Evolutionary conservation across 2,888 invertebrate species (phyloP).

Genomic region (Coenonympha glycerion): DNA sequence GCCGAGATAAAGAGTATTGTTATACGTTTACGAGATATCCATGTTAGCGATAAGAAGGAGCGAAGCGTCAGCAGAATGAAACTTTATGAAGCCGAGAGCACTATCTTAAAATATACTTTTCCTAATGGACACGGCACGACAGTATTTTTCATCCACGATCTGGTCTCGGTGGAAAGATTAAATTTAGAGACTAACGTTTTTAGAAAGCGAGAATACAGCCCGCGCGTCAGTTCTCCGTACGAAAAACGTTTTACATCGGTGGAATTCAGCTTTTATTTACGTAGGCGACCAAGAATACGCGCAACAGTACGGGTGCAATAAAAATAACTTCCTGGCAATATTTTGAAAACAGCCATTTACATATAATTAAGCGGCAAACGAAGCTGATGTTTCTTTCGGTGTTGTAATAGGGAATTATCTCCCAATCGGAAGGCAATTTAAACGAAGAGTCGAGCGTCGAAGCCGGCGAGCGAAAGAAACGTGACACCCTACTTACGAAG

Average conservation of each 20-base stretch:
- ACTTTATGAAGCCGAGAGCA: constrained; percentile 45
- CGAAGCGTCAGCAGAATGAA: constrained; percentile 38
- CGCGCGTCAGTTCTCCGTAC: constrained; percentile 22
- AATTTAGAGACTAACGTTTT: constrained; percentile 61
- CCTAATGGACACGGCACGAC: constrained; percentile 63
- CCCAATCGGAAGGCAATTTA: constrained; percentile 54
- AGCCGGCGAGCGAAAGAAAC: constrained; percentile 66
- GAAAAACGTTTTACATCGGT: constrained; percentile 21
- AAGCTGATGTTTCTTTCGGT: constrained; percentile 26
- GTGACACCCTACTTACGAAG: constrained; percentile 69
- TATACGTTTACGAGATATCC: constrained; percentile 27
- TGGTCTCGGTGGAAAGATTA: constrained; percentile 54
- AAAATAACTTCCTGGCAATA: neutral
- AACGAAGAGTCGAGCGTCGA: constrained; percentile 62
- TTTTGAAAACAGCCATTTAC: neutral
- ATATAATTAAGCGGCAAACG: neutral
- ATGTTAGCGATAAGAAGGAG: constrained; percentile 26
- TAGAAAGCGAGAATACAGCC: constrained; percentile 50
- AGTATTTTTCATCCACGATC: constrained; percentile 56
- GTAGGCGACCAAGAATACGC: constrained; percentile 25
- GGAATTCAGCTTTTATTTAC: constrained; percentile 23
- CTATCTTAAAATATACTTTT: constrained; percentile 60
- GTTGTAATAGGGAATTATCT: constrained; percentile 42
- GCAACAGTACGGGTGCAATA: neutral
- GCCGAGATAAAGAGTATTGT: constrained; percentile 28